phyloP scores from a whole-genome alignment of 92 coral and sea anemone genomes.

The Phymanthus crucifer region DNA sequence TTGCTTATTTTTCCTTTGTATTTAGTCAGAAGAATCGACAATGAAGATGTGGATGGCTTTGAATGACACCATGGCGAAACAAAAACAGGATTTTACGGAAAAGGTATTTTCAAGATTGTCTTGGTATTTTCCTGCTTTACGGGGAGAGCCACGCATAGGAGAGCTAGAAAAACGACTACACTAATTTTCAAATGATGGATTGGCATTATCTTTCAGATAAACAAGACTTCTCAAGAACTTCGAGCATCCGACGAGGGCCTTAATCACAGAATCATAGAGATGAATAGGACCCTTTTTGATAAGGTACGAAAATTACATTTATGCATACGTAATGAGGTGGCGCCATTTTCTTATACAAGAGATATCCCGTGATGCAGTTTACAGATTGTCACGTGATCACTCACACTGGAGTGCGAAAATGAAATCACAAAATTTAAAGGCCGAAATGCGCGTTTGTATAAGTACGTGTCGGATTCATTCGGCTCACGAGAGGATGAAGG shows the following conservation, averaged over 20 bases:
- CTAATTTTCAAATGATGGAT: background rate
- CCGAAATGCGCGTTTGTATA: too few species aligned
- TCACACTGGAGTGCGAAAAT: too few species aligned
- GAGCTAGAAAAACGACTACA: background rate
- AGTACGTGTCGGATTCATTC: too few species aligned
- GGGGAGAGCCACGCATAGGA: background rate
- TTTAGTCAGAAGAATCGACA: background rate
- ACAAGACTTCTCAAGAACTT: slow-evolving; percentile 13
- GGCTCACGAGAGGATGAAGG: too few species aligned
- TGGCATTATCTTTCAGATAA: slow-evolving; percentile 1
- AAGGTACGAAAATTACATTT: slow-evolving; percentile 1
- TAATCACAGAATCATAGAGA: slow-evolving; percentile 6
- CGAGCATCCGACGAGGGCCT: background rate
- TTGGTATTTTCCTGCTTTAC: too few species aligned
- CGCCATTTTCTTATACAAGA: background rate
- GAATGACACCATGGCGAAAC: background rate
- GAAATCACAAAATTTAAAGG: too few species aligned
- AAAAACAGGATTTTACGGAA: background rate
- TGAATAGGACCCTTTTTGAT: slow-evolving; percentile 18
- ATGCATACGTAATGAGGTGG: background rate
- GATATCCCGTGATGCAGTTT: too few species aligned
- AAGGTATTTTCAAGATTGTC: too few species aligned
- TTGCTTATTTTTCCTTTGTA: background rate
- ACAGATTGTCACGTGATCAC: too few species aligned
- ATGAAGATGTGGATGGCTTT: background rate